Evolutionary conservation across 2,113 vertebrate species (phyloP).

Genomic region (Nannobrachium achirus): DNA sequence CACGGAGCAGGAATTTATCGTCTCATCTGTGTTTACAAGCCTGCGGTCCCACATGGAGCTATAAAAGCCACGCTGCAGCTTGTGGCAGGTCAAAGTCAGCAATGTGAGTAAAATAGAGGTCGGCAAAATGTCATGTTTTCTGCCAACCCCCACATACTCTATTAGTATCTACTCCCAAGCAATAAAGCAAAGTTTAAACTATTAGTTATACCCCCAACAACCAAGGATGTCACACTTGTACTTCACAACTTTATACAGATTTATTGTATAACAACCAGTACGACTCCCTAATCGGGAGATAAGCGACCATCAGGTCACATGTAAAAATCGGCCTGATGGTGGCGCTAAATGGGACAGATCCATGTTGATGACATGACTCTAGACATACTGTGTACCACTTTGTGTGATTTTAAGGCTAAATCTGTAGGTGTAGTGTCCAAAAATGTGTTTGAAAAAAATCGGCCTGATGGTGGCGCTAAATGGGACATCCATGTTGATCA

Average conservation of each 20-base stretch:
- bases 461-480: too few relatives aligned
- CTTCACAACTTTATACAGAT: neutral
- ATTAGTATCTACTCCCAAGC: slow-evolving; percentile 32
- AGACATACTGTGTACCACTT: too few relatives aligned
- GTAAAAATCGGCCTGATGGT: too few relatives aligned
- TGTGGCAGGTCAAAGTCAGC: slow-evolving; percentile 67
- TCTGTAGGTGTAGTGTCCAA: too few relatives aligned
- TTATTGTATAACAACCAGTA: slow-evolving; percentile 1
- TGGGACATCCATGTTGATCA: slow-evolving; percentile 1
- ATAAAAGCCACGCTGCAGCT: slow-evolving; percentile 62
- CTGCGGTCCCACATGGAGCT: slow-evolving; percentile 42
- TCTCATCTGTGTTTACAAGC: slow-evolving; percentile 70
- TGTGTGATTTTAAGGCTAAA: too few relatives aligned
- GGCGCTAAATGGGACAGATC: too few relatives aligned
- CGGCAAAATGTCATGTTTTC: slow-evolving; percentile 52
- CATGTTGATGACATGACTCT: too few relatives aligned
- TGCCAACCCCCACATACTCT: slow-evolving; percentile 44
- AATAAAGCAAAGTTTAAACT: slow-evolving; percentile 43
- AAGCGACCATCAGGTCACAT: too few relatives aligned
- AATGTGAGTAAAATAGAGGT: slow-evolving; percentile 67
- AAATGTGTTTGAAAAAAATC: too few relatives aligned
- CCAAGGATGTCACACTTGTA: neutral
- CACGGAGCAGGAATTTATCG: slow-evolving; percentile 70
- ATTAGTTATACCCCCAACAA: neutral
- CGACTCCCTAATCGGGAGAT: too few relatives aligned